Base-by-base conservation (phyloP, 2,888 invertebrate species). In the Lepidochitona cinerea region DNA sequence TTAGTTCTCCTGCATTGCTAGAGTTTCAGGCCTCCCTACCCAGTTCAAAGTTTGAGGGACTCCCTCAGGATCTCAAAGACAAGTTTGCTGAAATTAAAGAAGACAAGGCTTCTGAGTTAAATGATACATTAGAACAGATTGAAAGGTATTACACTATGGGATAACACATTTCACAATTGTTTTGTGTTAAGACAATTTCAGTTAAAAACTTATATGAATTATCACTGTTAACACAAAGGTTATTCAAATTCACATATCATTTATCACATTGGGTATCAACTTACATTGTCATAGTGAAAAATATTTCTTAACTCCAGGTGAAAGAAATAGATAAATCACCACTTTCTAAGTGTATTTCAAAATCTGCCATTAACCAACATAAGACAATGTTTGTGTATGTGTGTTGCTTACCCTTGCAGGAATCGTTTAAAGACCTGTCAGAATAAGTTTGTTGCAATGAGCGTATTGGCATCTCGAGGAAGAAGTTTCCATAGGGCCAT, bases 111-210 rank as follows among this genome's bases (percentile, higher is more conserved):
- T 78, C 89, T 52, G 82, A 83, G 14, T 78, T 90, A 26, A 89
- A 89, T 73, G 89, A 90, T 70, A 81, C 83, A 5, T 79, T 90
- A 23, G 89, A 89, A 41, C 86, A 88, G 72, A 84, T 87, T 75
- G 89, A 89, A 68, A 88, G 87, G 89, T 90, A 74, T n/a, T n/a
- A n/a, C n/a, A n/a, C n/a, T n/a, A n/a, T n/a, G n/a, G n/a, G n/a
- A n/a, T n/a, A n/a, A n/a, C n/a, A n/a, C n/a, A n/a, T n/a, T n/a
- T n/a, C n/a, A n/a, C n/a, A n/a, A n/a, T n/a, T n/a, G n/a, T n/a
- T n/a, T n/a, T n/a, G n/a, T n/a, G n/a, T n/a, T n/a, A n/a, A n/a
- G n/a, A n/a, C n/a, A n/a, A n/a, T n/a, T n/a, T n/a, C n/a, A n/a
- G n/a, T n/a, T n/a, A n/a, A n/a, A n/a, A n/a, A n/a, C n/a, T n/a